These are phyloP conservation scores for Anolis carolinensis DNA, from an alignment of 2,113 vertebrate species.

Conservation along the genomic window DNA sequence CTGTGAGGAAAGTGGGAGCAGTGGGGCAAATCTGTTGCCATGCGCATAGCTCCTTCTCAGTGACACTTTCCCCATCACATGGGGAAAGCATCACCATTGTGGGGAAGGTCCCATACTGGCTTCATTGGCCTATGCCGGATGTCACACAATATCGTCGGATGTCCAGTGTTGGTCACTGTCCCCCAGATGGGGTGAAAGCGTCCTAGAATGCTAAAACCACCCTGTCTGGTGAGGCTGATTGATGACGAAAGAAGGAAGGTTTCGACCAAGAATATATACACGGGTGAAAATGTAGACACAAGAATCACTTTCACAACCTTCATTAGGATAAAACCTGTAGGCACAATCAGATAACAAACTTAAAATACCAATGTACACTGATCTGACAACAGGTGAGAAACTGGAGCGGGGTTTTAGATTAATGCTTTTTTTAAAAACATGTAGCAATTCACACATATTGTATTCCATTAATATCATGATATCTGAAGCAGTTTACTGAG, in stretches of 20 bases:
- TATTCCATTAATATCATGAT: not conserved
- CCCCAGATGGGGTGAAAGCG: too few relatives aligned
- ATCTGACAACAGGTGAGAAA: not conserved
- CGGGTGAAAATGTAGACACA: not conserved
- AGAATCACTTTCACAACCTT: not conserved
- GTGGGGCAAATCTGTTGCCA: too few relatives aligned
- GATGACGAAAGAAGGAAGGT: not conserved
- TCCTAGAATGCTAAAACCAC: too few relatives aligned
- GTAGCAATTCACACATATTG: not conserved
- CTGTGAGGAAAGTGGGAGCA: too few relatives aligned
- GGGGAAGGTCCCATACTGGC: too few relatives aligned
- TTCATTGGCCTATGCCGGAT: too few relatives aligned
- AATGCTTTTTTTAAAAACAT: not conserved
- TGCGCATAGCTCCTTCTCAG: too few relatives aligned
- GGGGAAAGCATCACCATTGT: too few relatives aligned
- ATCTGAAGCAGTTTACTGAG: not conserved
- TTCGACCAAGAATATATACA: not conserved
- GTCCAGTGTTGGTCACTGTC: too few relatives aligned
- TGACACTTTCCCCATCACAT: too few relatives aligned
- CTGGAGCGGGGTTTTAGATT: not conserved
- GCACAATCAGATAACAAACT: conserved; percentile 38
- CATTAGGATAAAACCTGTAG: not conserved
- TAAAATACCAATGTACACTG: not conserved
- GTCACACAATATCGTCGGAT: too few relatives aligned
- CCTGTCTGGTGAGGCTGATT: too few relatives aligned